A percentile compares a stretch with the other conserved stretches of the same genome.
Conservation (phyloP, 2,888 invertebrate genomes). For the Agrilus cyanescens region DNA sequence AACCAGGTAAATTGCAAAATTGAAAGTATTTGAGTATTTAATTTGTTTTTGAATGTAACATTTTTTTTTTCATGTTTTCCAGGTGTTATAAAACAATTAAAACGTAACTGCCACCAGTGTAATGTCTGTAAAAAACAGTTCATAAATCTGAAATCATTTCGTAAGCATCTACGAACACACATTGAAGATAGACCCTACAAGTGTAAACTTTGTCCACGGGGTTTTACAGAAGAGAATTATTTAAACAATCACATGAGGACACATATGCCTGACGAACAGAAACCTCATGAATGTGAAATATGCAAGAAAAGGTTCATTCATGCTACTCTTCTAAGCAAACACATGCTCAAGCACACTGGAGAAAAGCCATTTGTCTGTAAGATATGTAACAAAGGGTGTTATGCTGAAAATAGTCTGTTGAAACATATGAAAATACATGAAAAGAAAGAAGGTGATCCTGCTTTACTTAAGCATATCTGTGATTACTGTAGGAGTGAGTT, state of each 20-base stretch:
- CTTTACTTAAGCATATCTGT: conserved; percentile 34
- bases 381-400: conserved; percentile 34
- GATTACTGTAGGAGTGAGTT: conserved; percentile 37
- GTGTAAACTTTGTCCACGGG: conserved; percentile 33
- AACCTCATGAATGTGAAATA: conserved; percentile 36
- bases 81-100: conserved; percentile 26
- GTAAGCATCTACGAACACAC: conserved; percentile 37
- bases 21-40: not conserved
- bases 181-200: conserved; percentile 35
- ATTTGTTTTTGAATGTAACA: not conserved
- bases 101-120: conserved; percentile 32
- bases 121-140: conserved; percentile 37
- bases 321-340: conserved; percentile 35
- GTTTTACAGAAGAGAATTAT: conserved; percentile 36
- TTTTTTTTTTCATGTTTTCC: too few species aligned
- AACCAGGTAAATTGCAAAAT: conserved; percentile 20
- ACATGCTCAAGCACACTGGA: conserved; percentile 36
- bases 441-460: conserved; percentile 36
- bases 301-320: conserved; percentile 39
- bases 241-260: conserved; percentile 36
- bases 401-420: conserved; percentile 35
- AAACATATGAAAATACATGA: conserved; percentile 39
- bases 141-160: conserved; percentile 34
- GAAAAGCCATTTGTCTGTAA: conserved; percentile 39
- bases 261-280: conserved; percentile 35